Conservation (phyloP, 2,797 vertebrate genomes). For the Arnoldichthys spilopterus region DNA sequence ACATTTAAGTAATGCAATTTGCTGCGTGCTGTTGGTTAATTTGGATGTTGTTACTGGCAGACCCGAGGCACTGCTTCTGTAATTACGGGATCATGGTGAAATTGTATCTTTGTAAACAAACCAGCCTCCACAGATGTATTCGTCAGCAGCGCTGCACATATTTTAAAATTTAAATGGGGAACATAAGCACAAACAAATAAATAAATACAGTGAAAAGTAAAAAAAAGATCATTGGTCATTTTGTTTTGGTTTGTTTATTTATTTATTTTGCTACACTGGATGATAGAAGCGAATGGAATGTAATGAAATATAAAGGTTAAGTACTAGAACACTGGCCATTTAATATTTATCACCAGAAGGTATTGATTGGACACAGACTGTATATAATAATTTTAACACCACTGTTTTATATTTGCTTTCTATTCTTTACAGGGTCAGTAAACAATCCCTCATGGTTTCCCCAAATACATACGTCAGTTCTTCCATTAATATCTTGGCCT, state of each 20-base stretch:
- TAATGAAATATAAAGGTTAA: not conserved
- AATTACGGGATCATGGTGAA: constrained; percentile 23
- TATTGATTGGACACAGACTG: not conserved
- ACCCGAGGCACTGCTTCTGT: constrained; percentile 8
- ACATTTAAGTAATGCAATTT: constrained; percentile 35
- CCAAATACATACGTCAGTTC: not conserved
- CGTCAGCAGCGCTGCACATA: not conserved
- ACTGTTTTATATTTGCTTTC: not conserved
- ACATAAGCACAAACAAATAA: constrained; percentile 31
- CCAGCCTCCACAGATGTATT: constrained; percentile 4
- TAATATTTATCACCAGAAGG: not conserved
- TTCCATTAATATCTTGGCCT: not conserved
- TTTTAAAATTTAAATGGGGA: not conserved
- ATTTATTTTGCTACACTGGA: not conserved
- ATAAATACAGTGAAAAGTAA: constrained; percentile 45
- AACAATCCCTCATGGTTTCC: not conserved
- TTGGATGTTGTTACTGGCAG: constrained; percentile 12
- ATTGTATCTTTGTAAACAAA: constrained; percentile 33
- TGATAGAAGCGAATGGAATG: not conserved
- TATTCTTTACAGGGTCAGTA: not conserved
- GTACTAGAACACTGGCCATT: too few species aligned
- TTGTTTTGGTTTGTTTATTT: too few species aligned
- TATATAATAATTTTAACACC: not conserved
- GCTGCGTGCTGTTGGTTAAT: constrained; percentile 25
- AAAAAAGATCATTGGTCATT: not conserved